Conservation (phyloP, 2,113 vertebrate species). For the Petromus typicus region DNA sequence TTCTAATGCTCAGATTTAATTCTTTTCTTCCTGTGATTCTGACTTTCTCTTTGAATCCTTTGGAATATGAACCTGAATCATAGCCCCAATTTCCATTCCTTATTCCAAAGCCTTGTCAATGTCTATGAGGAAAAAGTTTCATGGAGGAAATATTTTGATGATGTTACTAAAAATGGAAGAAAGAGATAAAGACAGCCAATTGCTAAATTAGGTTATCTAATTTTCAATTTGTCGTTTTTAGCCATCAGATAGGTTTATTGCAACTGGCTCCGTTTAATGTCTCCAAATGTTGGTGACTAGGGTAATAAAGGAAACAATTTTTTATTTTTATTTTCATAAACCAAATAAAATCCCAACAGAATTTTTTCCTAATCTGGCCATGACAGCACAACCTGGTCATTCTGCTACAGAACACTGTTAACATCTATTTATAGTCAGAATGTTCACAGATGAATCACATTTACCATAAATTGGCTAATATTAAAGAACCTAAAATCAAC, state of each 20-base stretch:
- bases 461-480: constrained; percentile 74
- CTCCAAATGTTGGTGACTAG: constrained; percentile 70
- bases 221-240: constrained; percentile 71
- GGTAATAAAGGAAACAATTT: constrained; percentile 73
- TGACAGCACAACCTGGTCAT: constrained; percentile 69
- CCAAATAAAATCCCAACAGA: constrained; percentile 74
- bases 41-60: neutral
- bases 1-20: neutral
- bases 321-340: constrained; percentile 67
- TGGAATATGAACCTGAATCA: neutral
- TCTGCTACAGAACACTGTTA: constrained; percentile 68
- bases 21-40: neutral
- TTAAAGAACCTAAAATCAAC: constrained; percentile 46
- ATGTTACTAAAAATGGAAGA: constrained; percentile 73
- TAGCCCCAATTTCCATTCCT: neutral
- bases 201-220: constrained; percentile 80
- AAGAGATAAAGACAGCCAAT: constrained; percentile 52
- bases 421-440: constrained; percentile 78
- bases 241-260: constrained; percentile 68
- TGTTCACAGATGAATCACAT: constrained; percentile 79
- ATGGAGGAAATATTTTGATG: constrained; percentile 28
- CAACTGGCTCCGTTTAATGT: constrained; percentile 66
- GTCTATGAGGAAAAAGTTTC: constrained; percentile 42
- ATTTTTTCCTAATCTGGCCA: constrained; percentile 72
- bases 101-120: neutral